These are phyloP conservation scores for Pseudachorutes palmiensis DNA, from an alignment of 1,140 invertebrate genomes.

Conservation along the genomic window DNA sequence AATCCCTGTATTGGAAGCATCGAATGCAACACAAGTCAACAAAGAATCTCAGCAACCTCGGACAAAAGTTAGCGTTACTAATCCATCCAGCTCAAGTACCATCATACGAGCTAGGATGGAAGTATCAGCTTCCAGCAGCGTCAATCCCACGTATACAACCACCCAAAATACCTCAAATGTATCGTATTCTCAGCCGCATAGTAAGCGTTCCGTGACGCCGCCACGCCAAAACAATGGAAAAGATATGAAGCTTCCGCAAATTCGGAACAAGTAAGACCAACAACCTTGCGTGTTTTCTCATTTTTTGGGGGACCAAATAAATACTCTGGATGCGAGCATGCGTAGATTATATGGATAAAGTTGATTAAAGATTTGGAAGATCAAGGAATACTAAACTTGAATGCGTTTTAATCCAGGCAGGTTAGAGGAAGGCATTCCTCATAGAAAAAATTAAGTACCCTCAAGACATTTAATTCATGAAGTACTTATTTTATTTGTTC, in stretches of 20 bases:
- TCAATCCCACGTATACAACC: not conserved
- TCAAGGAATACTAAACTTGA: no score
- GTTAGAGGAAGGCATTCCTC: no score
- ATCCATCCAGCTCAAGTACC: not conserved
- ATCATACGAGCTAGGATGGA: conserved; percentile 10
- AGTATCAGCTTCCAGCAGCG: conserved; percentile 14
- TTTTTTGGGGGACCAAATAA: no score
- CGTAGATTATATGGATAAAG: no score
- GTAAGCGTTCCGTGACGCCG: not conserved
- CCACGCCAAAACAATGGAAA: not conserved
- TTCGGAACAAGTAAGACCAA: not conserved
- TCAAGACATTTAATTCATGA: no score
- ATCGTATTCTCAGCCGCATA: not conserved
- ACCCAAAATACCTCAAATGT: not conserved
- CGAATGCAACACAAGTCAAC: conserved; percentile 11
- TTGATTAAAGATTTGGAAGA: no score
- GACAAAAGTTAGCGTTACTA: not conserved
- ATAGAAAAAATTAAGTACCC: no score
- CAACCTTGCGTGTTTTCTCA: no score
- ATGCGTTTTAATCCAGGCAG: no score
- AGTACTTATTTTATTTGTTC: no score
- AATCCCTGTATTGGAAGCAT: conserved; percentile 10
- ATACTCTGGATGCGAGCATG: no score
- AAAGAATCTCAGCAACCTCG: not conserved
- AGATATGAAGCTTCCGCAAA: not conserved